These are phyloP conservation scores for Lypha dubia DNA, from an alignment of 2,888 invertebrate species.

Conservation along the genomic window DNA sequence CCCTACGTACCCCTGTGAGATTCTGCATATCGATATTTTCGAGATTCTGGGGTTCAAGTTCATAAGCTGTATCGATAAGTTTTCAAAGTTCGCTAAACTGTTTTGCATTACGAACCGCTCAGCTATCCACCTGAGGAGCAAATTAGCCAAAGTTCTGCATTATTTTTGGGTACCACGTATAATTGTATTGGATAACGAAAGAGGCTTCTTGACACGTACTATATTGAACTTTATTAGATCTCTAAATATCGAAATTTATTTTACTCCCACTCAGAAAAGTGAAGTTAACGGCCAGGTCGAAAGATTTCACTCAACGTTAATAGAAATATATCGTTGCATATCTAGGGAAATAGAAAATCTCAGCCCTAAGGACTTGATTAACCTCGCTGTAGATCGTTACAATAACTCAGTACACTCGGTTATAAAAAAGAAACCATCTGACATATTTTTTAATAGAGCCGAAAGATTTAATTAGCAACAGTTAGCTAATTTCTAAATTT, in stretches of 20 bases:
- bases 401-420: background rate
- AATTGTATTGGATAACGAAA: background rate
- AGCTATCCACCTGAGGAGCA: too few species aligned
- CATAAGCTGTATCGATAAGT: too few species aligned
- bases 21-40: too few species aligned
- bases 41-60: too few species aligned
- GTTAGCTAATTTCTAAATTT: too few species aligned
- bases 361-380: background rate
- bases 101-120: too few species aligned
- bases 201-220: background rate
- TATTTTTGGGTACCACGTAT: too few species aligned
- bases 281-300: background rate
- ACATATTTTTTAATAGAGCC: conserved; percentile 3
- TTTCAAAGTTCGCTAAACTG: too few species aligned
- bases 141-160: too few species aligned
- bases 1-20: too few species aligned
- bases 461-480: too few species aligned
- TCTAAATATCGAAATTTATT: background rate
- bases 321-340: conserved; percentile 3
- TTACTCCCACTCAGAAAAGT: too few species aligned
- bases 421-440: background rate
- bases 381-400: background rate
- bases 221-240: background rate
- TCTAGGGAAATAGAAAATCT: background rate
- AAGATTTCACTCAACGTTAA: background rate